Evolutionary conservation across 2,888 invertebrate genomes (phyloP), one percentile per base, ranked within the genome.

Genomic region (Leucophenga maculata): DNA sequence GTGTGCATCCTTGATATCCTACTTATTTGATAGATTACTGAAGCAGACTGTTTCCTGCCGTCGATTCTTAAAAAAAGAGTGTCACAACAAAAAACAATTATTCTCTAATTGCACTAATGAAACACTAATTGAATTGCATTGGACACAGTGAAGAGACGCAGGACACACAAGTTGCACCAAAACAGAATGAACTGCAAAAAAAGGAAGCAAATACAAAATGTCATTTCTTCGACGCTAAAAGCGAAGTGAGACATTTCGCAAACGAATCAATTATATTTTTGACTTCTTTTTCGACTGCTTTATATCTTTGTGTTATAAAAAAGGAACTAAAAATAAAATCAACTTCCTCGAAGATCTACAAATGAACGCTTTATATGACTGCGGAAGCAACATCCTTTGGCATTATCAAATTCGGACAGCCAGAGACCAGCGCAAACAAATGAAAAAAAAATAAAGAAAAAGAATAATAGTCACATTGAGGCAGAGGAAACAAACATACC

Each of bases 201-300:
- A 68, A 55, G 46, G 64, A 68, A 39, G 22, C 3, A 26, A 39
- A 46, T 31, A 32, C n/a, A n/a, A 68, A 75, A 71, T 78, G 75
- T 84, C 77, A 78, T 83, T 82, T 73, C 72, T 70, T 73, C 32
- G 62, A 67, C 11, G 50, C 50, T 50, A 18, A n/a, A 50, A 50
- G 9, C 22, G 62, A 72, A 72, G 52, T 64, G 16, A 32, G 72
- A 60, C 77, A 76, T 85, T 84, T 84, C 71, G 84, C 84, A 84
- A 82, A 80, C 78, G 74, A 78, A 83, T 84, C 83, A 84, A 82
- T 82, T 82, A 84, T 68, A 74, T 79, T 69, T 18, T 32, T 72
- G 72, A 52, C 64, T 68, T 64, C 44, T 52, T 14, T 67, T 69
- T 73, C 68, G 52, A 22, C 20, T 22, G 20, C 22, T 26, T 39